Base-by-base conservation (phyloP, 92 coral and sea anemone genomes). In the Scolanthus callimorphus region DNA sequence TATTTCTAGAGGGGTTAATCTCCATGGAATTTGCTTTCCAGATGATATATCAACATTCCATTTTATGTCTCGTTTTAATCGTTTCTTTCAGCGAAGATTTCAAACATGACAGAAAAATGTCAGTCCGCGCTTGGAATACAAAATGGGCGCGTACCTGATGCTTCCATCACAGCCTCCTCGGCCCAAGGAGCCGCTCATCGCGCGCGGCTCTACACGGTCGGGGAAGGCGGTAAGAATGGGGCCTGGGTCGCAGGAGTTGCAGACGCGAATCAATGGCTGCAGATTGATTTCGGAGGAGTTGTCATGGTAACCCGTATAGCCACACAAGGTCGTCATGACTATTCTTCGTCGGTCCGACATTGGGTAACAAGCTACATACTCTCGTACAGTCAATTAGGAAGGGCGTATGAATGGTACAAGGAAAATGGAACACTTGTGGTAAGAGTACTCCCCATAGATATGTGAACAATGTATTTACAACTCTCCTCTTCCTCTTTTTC, bases 91-190 rank as follows among this genome's bases (percentile, higher is more conserved):
- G n/a, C n/a, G n/a, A n/a, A n/a, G n/a, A n/a, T n/a, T n/a, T n/a
- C n/a, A n/a, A n/a, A n/a, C n/a, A n/a, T n/a, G n/a, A n/a, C n/a
- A n/a, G 10, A 19, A 13, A 17, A 56, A 56, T 75, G 82, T 39
- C 51, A 57, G 29, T 43, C 20, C 11, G 43, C 82, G 49, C 69
- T 75, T 45, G 82, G 82, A 41, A 65, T 75, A 51, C 82, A 75
- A 31, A 52, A 56, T 31, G 82, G 82, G 9, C 82, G 68, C 22
- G 59, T 75, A 34, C 67, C 82, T 12, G 68, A 75, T 43, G 82
- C 82, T 0, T 75, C 82, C 2, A 41, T 75, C 55, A 75, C 75
- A 1, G 69, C 79, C 44, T 72, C 71, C 55, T 72, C 79, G 11
- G 46, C 55, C 44, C 39, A 52, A 20, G 71, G 61, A 12, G 62